Conservation (phyloP, 2,888 invertebrate genomes). For the Chrysolina americana region DNA sequence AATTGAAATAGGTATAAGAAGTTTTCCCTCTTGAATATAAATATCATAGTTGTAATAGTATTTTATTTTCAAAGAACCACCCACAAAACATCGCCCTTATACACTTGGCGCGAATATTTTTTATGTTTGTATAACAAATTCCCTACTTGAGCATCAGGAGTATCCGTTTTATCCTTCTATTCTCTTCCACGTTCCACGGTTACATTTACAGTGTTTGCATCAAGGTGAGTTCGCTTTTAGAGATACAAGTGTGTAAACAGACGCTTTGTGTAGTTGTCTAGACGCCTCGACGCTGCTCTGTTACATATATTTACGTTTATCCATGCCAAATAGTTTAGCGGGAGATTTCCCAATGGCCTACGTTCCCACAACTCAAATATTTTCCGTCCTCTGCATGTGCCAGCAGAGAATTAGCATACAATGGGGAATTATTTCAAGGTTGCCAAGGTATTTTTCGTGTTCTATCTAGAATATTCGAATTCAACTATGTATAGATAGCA, state of each 20-base stretch:
- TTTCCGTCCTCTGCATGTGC: not conserved
- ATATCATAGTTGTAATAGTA: too few relatives aligned
- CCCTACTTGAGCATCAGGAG: too few relatives aligned
- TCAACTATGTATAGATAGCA: too few relatives aligned
- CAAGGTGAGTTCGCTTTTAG: constrained; percentile 50
- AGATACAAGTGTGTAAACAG: constrained; percentile 59
- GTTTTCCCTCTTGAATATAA: too few relatives aligned
- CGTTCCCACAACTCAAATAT: not conserved
- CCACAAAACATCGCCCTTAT: too few relatives aligned
- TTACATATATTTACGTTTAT: constrained; percentile 45
- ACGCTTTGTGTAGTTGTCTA: constrained; percentile 61
- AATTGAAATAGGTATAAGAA: too few relatives aligned
- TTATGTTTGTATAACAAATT: too few relatives aligned
- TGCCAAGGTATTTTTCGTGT: too few relatives aligned
- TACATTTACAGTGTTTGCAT: constrained; percentile 44
- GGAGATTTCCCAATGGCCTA: constrained; percentile 7
- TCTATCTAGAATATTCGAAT: too few relatives aligned
- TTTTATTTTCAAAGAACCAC: too few relatives aligned
- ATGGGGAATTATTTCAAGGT: not conserved
- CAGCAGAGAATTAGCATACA: not conserved
- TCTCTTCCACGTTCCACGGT: not conserved
- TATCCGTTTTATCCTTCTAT: too few relatives aligned
- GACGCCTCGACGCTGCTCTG: constrained; percentile 58
- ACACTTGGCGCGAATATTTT: too few relatives aligned
- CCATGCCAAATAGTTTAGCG: constrained; percentile 24